Conservation (phyloP, 1,140 invertebrate species). For the Drosophila tani region DNA sequence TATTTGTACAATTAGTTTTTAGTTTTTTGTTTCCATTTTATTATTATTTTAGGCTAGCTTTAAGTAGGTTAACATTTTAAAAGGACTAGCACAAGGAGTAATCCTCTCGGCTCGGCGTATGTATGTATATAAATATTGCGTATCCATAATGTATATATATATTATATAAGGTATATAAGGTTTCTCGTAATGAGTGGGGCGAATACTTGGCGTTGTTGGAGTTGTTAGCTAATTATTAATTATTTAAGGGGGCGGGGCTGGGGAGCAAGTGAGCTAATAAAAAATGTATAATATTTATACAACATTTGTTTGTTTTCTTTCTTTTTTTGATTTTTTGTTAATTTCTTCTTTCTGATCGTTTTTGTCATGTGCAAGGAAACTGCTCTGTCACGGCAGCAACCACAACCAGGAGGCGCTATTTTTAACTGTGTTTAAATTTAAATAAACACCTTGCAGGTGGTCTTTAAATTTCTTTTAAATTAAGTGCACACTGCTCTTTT, state of each 20-base stretch:
- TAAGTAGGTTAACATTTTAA: constrained; percentile 63
- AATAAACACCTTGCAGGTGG: constrained; percentile 14
- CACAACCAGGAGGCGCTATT: constrained; percentile 8
- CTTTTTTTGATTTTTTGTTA: constrained; percentile 21
- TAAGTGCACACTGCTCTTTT: constrained; percentile 15
- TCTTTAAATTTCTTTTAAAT: neutral
- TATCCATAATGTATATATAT: constrained; percentile 26
- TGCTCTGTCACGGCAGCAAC: constrained; percentile 64
- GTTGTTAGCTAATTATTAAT: constrained; percentile 54
- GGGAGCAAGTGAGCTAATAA: constrained; percentile 66
- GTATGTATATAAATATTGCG: constrained; percentile 63
- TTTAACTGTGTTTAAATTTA: constrained; percentile 14
- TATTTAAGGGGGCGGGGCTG: constrained; percentile 34
- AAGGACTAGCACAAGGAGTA: constrained; percentile 74
- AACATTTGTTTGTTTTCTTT: no score
- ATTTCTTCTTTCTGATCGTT: constrained; percentile 30
- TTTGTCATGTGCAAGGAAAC: constrained; percentile 52
- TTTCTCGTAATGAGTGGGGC: constrained; percentile 35
- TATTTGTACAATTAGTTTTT: constrained; percentile 47
- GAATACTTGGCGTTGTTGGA: constrained; percentile 55
- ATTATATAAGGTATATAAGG: constrained; percentile 48
- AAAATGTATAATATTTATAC: constrained; percentile 63
- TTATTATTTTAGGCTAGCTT: constrained; percentile 53
- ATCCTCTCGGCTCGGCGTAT: constrained; percentile 72
- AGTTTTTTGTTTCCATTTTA: constrained; percentile 37